Percentiles rank a stretch among this genome's conserved stretches.
These are phyloP conservation scores for Australoheros facetus DNA, from an alignment of 2,797 vertebrate species.

Conservation along the genomic window DNA sequence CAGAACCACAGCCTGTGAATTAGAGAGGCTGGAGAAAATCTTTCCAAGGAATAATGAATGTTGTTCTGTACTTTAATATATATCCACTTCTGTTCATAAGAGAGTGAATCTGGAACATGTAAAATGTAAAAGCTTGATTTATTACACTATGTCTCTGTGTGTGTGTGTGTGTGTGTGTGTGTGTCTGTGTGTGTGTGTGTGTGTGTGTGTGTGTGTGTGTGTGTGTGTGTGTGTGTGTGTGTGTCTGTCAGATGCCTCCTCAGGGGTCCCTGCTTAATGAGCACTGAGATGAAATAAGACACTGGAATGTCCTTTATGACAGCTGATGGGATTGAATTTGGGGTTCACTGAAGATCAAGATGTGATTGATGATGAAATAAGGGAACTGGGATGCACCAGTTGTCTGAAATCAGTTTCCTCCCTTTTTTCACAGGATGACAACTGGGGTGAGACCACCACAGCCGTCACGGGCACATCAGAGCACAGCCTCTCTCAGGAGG, in stretches of 20 bases:
- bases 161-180: too few species aligned
- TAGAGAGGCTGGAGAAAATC: neutral
- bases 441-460: slow-evolving; percentile 98
- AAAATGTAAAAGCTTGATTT: neutral
- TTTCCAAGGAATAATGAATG: neutral
- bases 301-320: slow-evolving; percentile 4
- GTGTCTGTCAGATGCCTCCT: neutral
- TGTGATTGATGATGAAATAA: neutral
- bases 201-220: too few species aligned
- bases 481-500: slow-evolving; percentile 96
- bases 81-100: neutral
- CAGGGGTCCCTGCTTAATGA: neutral
- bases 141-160: neutral
- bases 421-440: slow-evolving; percentile 87
- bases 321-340: neutral
- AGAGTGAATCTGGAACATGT: neutral
- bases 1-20: neutral
- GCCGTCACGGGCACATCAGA: slow-evolving; percentile 95
- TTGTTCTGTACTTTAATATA: neutral
- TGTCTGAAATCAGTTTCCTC: neutral
- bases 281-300: neutral
- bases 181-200: neutral
- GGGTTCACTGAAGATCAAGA: neutral
- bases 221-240: too few species aligned
- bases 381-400: neutral